These are phyloP conservation scores for Gnathonemus echidnorhynchus DNA, from an alignment of 2,113 vertebrate species.

Conservation along the genomic window DNA sequence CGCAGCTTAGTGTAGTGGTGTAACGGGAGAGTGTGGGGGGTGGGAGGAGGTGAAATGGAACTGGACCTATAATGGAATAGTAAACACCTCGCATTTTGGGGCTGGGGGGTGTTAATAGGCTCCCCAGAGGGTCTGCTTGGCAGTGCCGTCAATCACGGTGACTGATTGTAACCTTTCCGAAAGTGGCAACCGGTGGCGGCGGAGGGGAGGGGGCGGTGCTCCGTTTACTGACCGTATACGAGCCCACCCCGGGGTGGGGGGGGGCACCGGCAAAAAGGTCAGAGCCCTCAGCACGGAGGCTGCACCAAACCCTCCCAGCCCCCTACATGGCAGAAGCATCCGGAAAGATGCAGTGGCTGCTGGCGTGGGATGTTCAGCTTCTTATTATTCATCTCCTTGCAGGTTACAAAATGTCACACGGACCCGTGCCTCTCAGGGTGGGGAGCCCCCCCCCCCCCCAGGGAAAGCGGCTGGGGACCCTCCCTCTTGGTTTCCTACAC, in stretches of 20 bases:
- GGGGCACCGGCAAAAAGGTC: neutral
- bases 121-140: slow-evolving; percentile 8
- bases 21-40: neutral
- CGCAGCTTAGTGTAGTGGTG: neutral
- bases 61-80: neutral
- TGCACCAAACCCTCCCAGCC: neutral
- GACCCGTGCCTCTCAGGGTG: neutral
- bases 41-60: neutral
- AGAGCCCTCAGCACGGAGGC: neutral
- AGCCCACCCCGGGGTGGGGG: neutral
- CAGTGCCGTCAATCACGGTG: slow-evolving; percentile 15
- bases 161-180: slow-evolving; percentile 21
- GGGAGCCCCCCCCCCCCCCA: neutral
- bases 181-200: neutral
- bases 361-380: neutral
- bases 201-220: neutral
- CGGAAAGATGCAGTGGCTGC: neutral
- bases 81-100: neutral
- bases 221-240: neutral
- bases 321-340: neutral
- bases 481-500: slow-evolving; percentile 11
- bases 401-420: neutral
- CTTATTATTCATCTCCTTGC: neutral
- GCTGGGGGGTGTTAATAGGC: slow-evolving; percentile 2
- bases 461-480: neutral